Percentiles rank a stretch among this genome's conserved stretches.
phyloP scores from a whole-genome alignment of 2,888 invertebrate genomes.

The Leptinotarsa haldemani region DNA sequence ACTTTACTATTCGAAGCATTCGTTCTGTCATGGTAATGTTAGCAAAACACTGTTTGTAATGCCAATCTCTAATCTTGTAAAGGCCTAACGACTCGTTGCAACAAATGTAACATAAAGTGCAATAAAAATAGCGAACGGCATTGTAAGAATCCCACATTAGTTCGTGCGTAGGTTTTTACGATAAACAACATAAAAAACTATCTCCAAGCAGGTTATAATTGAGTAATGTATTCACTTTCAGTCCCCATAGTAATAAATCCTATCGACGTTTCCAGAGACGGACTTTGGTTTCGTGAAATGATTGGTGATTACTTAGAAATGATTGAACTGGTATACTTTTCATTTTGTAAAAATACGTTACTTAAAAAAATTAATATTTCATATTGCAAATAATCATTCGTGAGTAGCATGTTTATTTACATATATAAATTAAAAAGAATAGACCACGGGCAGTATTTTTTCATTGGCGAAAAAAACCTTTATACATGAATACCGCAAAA shows the following conservation, averaged over 20 bases:
- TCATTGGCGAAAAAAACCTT: too few species aligned
- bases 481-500: too few species aligned
- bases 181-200: constrained; percentile 36
- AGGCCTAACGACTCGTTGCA: constrained; percentile 12
- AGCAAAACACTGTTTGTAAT: constrained; percentile 6
- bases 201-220: constrained; percentile 33
- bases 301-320: background rate
- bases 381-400: background rate
- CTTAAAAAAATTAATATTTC: too few species aligned
- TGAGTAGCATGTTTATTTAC: too few species aligned
- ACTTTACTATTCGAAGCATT: background rate
- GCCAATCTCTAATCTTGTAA: constrained; percentile 15
- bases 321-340: background rate
- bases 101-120: constrained; percentile 23
- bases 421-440: too few species aligned
- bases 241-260: constrained; percentile 43
- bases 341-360: too few species aligned
- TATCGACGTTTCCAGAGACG: constrained; percentile 24
- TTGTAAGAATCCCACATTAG: constrained; percentile 25
- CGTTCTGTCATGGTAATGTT: background rate
- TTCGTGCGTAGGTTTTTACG: constrained; percentile 41
- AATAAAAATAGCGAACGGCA: constrained; percentile 24
- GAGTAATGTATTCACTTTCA: constrained; percentile 48
- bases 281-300: background rate
- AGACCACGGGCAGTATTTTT: too few species aligned